A percentile compares a stretch with the other conserved stretches of the same genome.
Conservation (phyloP, 2,888 invertebrate genomes). For the Nephrotoma flavescens region DNA sequence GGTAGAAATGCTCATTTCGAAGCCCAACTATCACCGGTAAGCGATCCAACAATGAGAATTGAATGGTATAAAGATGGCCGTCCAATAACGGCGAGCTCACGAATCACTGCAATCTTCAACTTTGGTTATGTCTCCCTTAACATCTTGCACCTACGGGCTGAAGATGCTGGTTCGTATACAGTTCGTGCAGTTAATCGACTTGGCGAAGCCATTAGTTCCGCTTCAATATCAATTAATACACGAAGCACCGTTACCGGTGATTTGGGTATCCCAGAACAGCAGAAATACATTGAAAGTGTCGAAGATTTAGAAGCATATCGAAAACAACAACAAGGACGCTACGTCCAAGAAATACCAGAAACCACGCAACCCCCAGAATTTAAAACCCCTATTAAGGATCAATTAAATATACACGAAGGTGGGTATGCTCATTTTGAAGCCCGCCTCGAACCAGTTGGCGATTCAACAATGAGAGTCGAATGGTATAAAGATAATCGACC, state of each 20-base stretch:
- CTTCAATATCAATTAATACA: slow-evolving; percentile 57
- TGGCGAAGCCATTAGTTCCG: slow-evolving; percentile 79
- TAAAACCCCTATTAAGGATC: slow-evolving; percentile 78
- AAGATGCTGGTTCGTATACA: slow-evolving; percentile 93
- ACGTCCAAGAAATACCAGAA: slow-evolving; percentile 66
- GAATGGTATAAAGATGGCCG: slow-evolving; percentile 93
- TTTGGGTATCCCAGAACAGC: slow-evolving; percentile 79
- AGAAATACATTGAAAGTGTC: slow-evolving; percentile 80
- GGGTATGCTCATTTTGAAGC: slow-evolving; percentile 94
- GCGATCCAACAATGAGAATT: slow-evolving; percentile 85
- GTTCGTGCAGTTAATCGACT: slow-evolving; percentile 80
- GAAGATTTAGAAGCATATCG: slow-evolving; percentile 84
- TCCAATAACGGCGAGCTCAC: slow-evolving; percentile 90
- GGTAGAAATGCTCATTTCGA: slow-evolving; percentile 88
- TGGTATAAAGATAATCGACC: slow-evolving; percentile 87
- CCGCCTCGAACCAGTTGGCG: slow-evolving; percentile 83
- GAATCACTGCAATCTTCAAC: slow-evolving; percentile 95
- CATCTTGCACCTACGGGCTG: slow-evolving; percentile 95
- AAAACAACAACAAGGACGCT: slow-evolving; percentile 63
- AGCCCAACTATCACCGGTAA: slow-evolving; percentile 81
- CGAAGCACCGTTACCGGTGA: slow-evolving; percentile 75
- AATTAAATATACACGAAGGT: slow-evolving; percentile 73
- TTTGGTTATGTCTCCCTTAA: slow-evolving; percentile 98
- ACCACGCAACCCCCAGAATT: slow-evolving; percentile 70
- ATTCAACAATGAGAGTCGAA: slow-evolving; percentile 76